These are phyloP conservation scores for Mnemiopsis leidyi DNA, from an alignment of 37 sponge, comb jelly and placozoan genomes.

Conservation along the genomic window DNA sequence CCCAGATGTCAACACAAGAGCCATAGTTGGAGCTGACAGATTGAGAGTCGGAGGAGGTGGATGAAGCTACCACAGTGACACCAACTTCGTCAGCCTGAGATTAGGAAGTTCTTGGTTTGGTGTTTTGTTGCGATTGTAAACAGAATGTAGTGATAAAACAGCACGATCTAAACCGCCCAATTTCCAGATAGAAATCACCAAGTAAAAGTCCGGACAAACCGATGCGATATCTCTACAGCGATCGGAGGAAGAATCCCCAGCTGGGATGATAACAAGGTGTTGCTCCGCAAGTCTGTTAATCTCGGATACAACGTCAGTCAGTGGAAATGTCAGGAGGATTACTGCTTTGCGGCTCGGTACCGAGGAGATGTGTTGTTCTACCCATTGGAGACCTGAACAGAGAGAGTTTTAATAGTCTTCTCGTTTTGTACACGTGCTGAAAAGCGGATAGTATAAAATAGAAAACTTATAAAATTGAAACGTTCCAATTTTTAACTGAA, in stretches of 20 bases:
- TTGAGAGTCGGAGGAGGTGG: not conserved
- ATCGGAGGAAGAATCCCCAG: not conserved
- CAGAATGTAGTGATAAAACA: too few relatives aligned
- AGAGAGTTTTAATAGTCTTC: not conserved
- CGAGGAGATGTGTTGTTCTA: not conserved
- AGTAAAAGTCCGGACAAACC: not conserved
- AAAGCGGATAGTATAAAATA: too few relatives aligned
- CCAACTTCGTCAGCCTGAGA: not conserved
- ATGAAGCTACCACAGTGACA: not conserved
- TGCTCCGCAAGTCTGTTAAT: not conserved
- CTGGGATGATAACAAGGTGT: not conserved
- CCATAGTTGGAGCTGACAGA: conserved; percentile 20
- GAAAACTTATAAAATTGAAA: too few relatives aligned
- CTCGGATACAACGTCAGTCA: not conserved
- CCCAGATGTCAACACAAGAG: conserved; percentile 37
- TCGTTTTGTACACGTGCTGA: too few relatives aligned
- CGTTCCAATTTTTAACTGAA: too few relatives aligned
- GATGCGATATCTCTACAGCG: not conserved
- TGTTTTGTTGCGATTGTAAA: too few relatives aligned
- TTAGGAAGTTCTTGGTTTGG: not conserved
- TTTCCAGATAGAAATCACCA: too few relatives aligned
- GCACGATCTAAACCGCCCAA: too few relatives aligned
- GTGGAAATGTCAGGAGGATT: conserved; percentile 17
- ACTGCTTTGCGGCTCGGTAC: not conserved
- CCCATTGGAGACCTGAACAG: conserved; percentile 9